Percentiles rank a stretch among this genome's conserved stretches.
phyloP scores from a whole-genome alignment of 2,797 vertebrate genomes.

The Mormyrus hasselquistii region DNA sequence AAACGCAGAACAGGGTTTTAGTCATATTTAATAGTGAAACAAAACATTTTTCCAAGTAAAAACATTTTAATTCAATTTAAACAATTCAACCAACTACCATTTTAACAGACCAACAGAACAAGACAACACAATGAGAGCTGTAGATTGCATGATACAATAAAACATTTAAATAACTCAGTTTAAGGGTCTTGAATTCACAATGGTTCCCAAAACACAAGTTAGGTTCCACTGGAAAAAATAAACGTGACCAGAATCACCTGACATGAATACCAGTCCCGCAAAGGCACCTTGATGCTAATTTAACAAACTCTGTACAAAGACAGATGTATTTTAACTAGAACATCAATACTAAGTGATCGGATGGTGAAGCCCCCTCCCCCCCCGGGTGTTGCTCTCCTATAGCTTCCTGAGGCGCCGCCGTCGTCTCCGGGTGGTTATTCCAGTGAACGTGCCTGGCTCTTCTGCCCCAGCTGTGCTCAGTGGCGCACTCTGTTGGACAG shows the following conservation, averaged over 20 bases:
- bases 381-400: background rate
- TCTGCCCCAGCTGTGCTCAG: slow-evolving; percentile 22
- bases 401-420: slow-evolving; percentile 28
- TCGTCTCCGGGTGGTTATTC: slow-evolving; percentile 34
- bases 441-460: slow-evolving; percentile 26
- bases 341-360: background rate
- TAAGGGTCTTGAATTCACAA: background rate
- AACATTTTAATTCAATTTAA: background rate
- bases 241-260: background rate
- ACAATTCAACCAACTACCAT: background rate
- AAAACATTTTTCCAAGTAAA: background rate
- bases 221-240: background rate
- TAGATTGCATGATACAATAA: background rate
- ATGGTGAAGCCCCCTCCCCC: background rate
- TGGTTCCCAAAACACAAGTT: background rate
- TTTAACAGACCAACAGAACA: background rate
- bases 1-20: background rate
- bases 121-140: background rate
- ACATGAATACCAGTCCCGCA: background rate
- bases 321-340: background rate
- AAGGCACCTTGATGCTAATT: background rate
- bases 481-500: slow-evolving; percentile 28
- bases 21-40: background rate
- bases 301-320: background rate
- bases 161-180: background rate